Conservation (phyloP, 2,888 invertebrate species). For the Spatulosminthurus flaviceps region DNA sequence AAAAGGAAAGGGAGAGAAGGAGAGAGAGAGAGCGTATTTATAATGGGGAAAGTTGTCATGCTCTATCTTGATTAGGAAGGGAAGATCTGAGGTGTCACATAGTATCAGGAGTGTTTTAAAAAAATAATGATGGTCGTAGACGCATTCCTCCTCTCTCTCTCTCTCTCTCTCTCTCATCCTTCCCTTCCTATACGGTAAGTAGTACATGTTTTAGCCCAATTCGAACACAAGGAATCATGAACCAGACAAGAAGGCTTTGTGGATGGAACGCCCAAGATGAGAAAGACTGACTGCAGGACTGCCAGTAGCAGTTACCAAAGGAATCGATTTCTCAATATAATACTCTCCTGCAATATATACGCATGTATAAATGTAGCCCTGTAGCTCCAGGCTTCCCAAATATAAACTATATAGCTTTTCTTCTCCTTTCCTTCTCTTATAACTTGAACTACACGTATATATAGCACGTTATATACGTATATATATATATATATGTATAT, state of each 20-base stretch:
- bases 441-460: no score
- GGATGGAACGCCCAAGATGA: background rate
- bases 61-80: conserved; percentile 32
- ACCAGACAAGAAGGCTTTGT: background rate
- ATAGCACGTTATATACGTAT: no score
- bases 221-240: background rate
- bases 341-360: background rate
- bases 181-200: no score
- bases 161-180: no score
- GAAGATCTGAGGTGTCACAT: conserved; percentile 26
- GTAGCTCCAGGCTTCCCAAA: no score
- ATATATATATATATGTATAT: no score
- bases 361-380: no score
- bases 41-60: background rate
- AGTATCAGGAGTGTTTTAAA: background rate
- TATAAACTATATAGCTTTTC: no score
- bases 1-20: background rate
- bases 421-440: no score
- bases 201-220: background rate
- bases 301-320: conserved; percentile 21
- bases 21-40: conserved; percentile 1
- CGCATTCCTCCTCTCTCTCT: no score
- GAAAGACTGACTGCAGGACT: conserved; percentile 20
- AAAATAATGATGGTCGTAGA: background rate
- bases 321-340: conserved; percentile 29